Evolutionary conservation across 2,888 invertebrate genomes (phyloP).

Genomic region (Microchrysa polita): DNA sequence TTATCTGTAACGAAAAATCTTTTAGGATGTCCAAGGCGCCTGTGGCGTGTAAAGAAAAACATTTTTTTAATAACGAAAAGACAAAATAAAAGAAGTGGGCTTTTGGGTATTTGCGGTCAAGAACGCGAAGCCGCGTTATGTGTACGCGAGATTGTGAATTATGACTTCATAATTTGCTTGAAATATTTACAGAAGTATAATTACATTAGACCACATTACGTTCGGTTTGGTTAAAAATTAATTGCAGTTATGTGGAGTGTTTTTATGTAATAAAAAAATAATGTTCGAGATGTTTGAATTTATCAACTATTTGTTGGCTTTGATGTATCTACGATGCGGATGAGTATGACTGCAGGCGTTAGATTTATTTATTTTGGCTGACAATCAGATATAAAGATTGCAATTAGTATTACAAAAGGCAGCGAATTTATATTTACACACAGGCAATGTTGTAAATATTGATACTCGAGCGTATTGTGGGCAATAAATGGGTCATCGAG

Average conservation of each 20-base stretch:
- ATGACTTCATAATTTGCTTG: conserved; percentile 1
- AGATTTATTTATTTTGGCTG: neutral
- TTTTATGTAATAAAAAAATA: conserved; percentile 25
- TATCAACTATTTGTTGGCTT: too few relatives aligned
- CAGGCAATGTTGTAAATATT: too few relatives aligned
- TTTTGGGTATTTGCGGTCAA: conserved; percentile 22
- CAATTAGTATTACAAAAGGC: neutral
- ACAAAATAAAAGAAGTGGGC: neutral
- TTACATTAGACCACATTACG: neutral
- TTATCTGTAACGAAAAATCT: conserved; percentile 34
- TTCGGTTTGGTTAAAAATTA: conserved; percentile 16
- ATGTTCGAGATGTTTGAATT: neutral
- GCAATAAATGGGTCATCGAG: too few relatives aligned
- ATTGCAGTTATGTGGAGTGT: conserved; percentile 12
- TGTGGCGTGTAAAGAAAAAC: neutral
- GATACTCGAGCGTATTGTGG: too few relatives aligned
- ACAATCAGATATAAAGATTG: neutral
- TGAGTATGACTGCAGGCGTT: neutral
- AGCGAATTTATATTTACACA: too few relatives aligned
- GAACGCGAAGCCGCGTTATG: conserved; percentile 15
- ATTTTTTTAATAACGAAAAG: neutral
- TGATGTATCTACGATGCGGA: too few relatives aligned
- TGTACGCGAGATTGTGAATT: neutral
- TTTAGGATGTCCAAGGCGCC: neutral
- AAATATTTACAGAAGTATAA: neutral